Evolutionary conservation across 35 echinoderm and acorn worm species (phyloP).

Genomic region (Ophioderma brevispina): DNA sequence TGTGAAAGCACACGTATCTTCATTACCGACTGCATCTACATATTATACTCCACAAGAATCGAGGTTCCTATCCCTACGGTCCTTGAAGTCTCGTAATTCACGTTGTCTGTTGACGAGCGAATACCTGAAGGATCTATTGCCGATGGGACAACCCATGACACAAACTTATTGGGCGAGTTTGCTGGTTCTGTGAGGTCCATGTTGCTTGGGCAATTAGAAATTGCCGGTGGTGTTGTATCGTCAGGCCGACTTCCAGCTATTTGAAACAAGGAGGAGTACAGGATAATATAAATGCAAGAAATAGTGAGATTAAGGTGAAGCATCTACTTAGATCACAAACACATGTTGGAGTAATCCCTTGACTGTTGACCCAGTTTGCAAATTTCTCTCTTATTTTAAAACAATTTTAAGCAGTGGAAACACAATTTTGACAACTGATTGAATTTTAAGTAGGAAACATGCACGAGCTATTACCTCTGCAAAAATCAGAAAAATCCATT

Average conservation of each 20-base stretch:
- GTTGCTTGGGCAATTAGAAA: not conserved
- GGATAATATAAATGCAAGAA: not conserved
- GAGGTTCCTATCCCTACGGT: not conserved
- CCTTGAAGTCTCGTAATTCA: not conserved
- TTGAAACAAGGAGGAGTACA: not conserved
- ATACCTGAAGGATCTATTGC: not conserved
- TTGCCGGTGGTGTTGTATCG: not conserved
- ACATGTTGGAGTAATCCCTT: no score
- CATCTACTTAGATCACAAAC: no score
- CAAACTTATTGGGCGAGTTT: not conserved
- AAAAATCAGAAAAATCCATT: no score
- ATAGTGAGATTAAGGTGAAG: no score
- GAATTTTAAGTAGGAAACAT: no score
- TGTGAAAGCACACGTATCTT: not conserved
- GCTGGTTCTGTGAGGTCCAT: not conserved
- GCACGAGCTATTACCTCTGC: no score
- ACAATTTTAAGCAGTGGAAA: no score
- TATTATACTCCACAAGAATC: not conserved
- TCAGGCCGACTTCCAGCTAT: not conserved
- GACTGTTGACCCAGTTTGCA: no score
- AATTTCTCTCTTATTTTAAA: no score
- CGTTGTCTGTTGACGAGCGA: not conserved
- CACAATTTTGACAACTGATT: no score
- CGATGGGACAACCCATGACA: not conserved
- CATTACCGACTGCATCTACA: not conserved